Percentiles rank a stretch among this genome's conserved stretches.
Evolutionary conservation across 2,797 vertebrate species (phyloP).

Genomic region (Thalassophryne amazonica): DNA sequence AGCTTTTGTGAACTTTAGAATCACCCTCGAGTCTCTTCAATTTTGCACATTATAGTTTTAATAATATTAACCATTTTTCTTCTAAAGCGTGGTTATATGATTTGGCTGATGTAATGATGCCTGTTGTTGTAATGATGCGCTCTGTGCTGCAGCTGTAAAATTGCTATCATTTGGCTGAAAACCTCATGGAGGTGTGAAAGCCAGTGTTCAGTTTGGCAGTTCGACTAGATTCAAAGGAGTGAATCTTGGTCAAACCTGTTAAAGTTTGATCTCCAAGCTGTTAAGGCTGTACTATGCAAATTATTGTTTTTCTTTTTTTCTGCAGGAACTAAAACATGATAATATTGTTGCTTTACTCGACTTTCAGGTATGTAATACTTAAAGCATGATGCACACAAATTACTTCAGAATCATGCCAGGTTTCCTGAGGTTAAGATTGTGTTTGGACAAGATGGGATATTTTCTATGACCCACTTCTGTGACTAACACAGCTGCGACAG

Average conservation of each 20-base stretch:
- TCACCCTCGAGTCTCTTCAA: neutral
- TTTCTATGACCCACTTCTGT: conserved; percentile 46
- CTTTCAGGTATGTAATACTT: conserved; percentile 85
- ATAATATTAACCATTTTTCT: too few relatives aligned
- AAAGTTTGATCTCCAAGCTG: neutral
- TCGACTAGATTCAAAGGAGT: too few relatives aligned
- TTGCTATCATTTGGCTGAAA: neutral
- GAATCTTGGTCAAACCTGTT: neutral
- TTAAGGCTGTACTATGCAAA: neutral
- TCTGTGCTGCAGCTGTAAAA: neutral
- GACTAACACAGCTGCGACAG: conserved; percentile 2
- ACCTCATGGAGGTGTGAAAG: neutral
- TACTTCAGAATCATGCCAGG: neutral
- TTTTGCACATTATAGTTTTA: neutral
- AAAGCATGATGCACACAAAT: neutral
- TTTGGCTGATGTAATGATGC: neutral
- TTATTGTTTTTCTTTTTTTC: neutral
- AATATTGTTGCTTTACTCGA: conserved; percentile 97
- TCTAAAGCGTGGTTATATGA: neutral
- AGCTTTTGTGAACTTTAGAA: neutral
- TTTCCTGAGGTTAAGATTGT: too few relatives aligned
- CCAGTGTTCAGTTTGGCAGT: neutral
- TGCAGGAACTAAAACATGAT: conserved; percentile 94
- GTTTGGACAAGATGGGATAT: conserved; percentile 30
- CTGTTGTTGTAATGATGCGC: neutral